Evolutionary conservation across 2,888 invertebrate species (phyloP).

Genomic region (Lutraria lutraria): DNA sequence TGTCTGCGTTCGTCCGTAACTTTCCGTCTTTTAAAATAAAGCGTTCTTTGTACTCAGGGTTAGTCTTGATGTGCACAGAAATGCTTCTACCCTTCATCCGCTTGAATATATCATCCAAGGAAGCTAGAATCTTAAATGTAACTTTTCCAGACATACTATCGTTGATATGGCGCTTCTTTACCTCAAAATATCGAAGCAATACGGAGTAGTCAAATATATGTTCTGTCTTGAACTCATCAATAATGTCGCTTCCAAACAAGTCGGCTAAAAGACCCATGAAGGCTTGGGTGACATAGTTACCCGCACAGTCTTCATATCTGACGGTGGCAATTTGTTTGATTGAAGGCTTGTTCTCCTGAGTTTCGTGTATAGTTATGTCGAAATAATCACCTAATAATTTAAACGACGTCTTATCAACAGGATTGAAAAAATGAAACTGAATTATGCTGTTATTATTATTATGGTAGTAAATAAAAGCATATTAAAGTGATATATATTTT

Average conservation of each 20-base stretch:
- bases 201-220: conserved; percentile 52
- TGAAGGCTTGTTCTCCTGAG: conserved; percentile 29
- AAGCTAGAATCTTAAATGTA: conserved; percentile 50
- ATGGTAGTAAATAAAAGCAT: too few relatives aligned
- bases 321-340: conserved; percentile 54
- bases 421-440: not conserved
- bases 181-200: conserved; percentile 55
- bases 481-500: too few relatives aligned
- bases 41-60: conserved; percentile 41
- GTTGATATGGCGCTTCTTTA: conserved; percentile 50
- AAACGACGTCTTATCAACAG: not conserved
- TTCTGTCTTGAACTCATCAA: conserved; percentile 35
- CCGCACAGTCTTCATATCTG: conserved; percentile 59
- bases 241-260: conserved; percentile 49
- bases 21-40: conserved; percentile 48
- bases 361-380: conserved; percentile 61
- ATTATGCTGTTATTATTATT: not conserved
- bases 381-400: conserved; percentile 49
- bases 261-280: conserved; percentile 49
- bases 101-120: conserved; percentile 31
- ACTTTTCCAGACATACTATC: conserved; percentile 37
- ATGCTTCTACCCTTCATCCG: conserved; percentile 27
- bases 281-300: conserved; percentile 55
- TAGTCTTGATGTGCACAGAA: conserved; percentile 37
- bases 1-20: conserved; percentile 45